Base-by-base conservation (phyloP, 2,888 invertebrate genomes). In the Pristionchus fissidentatus region DNA sequence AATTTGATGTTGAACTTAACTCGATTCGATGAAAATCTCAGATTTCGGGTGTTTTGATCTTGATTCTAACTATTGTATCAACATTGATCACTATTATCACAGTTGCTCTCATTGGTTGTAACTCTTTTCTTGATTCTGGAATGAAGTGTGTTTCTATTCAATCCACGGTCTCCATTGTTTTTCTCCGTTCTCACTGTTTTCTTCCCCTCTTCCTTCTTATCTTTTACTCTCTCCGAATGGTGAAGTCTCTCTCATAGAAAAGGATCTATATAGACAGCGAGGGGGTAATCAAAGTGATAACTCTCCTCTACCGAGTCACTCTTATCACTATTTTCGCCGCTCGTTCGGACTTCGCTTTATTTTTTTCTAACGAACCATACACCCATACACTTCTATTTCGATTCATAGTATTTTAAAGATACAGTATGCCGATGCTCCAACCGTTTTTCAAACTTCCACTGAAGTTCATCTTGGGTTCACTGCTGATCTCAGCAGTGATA, bases 291-390 rank as follows among this genome's bases (percentile, higher is more conserved):
- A n/a, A 70, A 70, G 41, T 70, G 70, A 70, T 41, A 43, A 70
- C 19, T 70, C n/a, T n/a, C n/a, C n/a, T n/a, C 70, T n/a, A 70
- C n/a, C 26, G 10, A 19, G 41, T 70, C 70, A n/a, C n/a, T 41
- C 70, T 70, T 70, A 70, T 70, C 70, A 70, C 70, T 70, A 70
- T 70, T 70, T 70, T 70, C n/a, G 70, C 70, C 70, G 29, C 70
- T 41, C 70, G 70, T 70, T 5, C 41, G 26, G 35, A 15, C 32
- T 35, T 13, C 35, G 8, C n/a, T 26, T 43, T 70, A 26, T 41
- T 70, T 4, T 22, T 41, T n/a, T 70, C 70, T 13, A 41, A 41
- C 70, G 41, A 70, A 41, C 29, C 5, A 22, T 41, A n/a, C 43
- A 41, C 70, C 43, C 26, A 22, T 1, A n/a, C n/a, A n/a, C n/a